Evolutionary conservation across 37 sponge, comb jelly and placozoan species (phyloP).

Genomic region (Bolinopsis microptera): DNA sequence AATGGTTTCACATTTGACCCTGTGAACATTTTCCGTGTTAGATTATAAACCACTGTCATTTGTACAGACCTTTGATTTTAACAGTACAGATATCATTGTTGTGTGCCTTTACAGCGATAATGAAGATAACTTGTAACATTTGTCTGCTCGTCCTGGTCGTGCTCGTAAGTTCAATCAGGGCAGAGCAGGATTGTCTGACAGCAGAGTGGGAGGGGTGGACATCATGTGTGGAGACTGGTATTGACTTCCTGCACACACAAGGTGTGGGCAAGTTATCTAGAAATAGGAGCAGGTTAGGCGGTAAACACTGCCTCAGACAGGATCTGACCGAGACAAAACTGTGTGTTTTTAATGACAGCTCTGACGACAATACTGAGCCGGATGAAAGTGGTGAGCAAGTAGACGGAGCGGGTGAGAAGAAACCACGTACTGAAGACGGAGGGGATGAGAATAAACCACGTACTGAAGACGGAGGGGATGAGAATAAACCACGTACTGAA

Average conservation of each 20-base stretch:
- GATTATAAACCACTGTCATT: no score
- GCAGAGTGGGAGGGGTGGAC: neutral
- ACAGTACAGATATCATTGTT: no score
- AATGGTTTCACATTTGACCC: no score
- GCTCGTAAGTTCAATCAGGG: neutral
- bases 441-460: no score
- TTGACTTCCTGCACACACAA: neutral
- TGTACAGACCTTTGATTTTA: no score
- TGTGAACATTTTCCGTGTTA: no score
- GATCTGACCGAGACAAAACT: neutral
- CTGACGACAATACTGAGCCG: no score
- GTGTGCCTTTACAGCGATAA: no score
- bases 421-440: neutral
- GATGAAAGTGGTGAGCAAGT: neutral
- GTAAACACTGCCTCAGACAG: neutral
- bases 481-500: no score
- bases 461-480: no score
- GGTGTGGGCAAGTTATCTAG: neutral
- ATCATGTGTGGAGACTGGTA: neutral
- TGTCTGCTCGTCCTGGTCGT: no score
- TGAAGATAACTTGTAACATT: no score
- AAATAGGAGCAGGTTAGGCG: neutral
- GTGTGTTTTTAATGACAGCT: neutral
- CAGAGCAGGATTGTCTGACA: neutral
- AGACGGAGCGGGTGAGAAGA: neutral